Conservation (phyloP, 2,797 vertebrate species). For the Pampus argenteus region DNA sequence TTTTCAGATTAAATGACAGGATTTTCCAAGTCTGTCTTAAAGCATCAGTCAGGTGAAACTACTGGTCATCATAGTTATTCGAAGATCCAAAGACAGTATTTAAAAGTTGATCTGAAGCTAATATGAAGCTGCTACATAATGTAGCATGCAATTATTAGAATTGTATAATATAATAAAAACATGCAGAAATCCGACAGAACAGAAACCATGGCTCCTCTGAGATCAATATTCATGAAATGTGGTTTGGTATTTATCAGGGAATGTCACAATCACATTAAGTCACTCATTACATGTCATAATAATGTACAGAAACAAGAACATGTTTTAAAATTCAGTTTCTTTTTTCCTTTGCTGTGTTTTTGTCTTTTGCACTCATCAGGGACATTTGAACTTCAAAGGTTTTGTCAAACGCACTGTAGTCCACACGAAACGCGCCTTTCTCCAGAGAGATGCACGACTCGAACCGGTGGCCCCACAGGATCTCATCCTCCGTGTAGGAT, state of each 20-base stretch:
- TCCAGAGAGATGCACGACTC: constrained; percentile 89
- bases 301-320: not conserved
- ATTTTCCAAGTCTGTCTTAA: too few species aligned
- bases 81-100: too few species aligned
- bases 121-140: not conserved
- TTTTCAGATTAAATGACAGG: too few species aligned
- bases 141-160: not conserved
- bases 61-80: too few species aligned
- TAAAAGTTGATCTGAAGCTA: too few species aligned
- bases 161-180: not conserved
- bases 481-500: constrained; percentile 86
- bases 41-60: too few species aligned
- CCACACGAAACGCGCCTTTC: constrained; percentile 87
- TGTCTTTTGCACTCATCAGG: constrained; percentile 79
- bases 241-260: not conserved
- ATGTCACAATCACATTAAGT: not conserved
- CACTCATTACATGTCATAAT: not conserved
- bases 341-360: constrained; percentile 53
- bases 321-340: constrained; percentile 28
- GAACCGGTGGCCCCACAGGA: constrained; percentile 89
- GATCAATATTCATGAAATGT: not conserved
- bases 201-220: not conserved
- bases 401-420: constrained; percentile 87
- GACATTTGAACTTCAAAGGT: constrained; percentile 88
- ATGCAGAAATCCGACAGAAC: not conserved